Conservation (phyloP, 2,797 vertebrate species). For the Mormyrops boulengeri region DNA sequence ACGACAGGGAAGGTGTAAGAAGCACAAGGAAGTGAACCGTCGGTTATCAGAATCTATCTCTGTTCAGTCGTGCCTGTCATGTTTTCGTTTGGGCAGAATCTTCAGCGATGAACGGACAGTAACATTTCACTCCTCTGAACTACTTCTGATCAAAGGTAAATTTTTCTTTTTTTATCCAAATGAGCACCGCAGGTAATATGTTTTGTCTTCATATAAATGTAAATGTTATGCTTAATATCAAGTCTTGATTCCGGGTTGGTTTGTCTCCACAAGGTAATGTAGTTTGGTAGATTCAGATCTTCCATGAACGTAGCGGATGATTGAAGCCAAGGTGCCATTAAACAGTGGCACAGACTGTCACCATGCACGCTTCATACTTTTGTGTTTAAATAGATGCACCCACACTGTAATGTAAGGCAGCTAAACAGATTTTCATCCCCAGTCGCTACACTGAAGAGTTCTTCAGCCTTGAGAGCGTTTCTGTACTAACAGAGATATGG, state of each 20-base stretch:
- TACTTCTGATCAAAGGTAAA: background rate
- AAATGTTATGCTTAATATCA: background rate
- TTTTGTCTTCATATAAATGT: background rate
- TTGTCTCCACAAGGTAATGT: background rate
- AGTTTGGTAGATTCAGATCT: background rate
- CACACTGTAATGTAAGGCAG: too few relatives aligned
- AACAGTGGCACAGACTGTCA: background rate
- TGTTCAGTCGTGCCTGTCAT: background rate
- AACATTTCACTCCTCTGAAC: background rate
- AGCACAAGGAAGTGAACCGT: background rate
- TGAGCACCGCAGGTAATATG: background rate
- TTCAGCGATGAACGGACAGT: background rate
- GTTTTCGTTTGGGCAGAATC: background rate
- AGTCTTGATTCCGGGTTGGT: background rate
- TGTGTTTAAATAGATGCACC: background rate
- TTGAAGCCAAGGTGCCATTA: background rate
- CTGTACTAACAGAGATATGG: background rate
- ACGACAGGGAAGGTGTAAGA: background rate
- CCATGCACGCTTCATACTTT: background rate
- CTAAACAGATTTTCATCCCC: background rate
- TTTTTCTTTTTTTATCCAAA: background rate
- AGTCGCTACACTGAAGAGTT: background rate
- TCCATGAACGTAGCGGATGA: background rate
- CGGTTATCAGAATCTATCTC: background rate
- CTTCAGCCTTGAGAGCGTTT: background rate